Conservation (phyloP, 2,888 invertebrate species). For the Agrotis exclamationis region DNA sequence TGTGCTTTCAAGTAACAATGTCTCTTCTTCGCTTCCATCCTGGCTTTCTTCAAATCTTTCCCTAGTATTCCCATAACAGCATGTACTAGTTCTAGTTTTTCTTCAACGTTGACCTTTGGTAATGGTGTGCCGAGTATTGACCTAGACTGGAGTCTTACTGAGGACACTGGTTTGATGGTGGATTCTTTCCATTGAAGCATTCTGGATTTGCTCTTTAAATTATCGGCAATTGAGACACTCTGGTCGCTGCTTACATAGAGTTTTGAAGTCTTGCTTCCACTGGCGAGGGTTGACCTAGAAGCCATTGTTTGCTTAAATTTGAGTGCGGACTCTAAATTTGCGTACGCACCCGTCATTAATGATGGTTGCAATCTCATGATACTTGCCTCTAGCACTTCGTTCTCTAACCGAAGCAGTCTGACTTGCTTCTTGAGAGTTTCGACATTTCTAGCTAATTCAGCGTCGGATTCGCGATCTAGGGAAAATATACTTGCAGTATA, state of each 20-base stretch:
- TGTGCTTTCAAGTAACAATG: slow-evolving; percentile 85
- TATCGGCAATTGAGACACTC: neutral
- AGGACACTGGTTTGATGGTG: slow-evolving; percentile 24
- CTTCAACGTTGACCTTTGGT: slow-evolving; percentile 87
- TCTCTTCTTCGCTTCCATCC: slow-evolving; percentile 76
- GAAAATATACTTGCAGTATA: neutral
- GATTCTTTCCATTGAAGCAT: neutral
- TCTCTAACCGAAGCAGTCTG: slow-evolving; percentile 83
- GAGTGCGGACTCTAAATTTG: slow-evolving; percentile 56
- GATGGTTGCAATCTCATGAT: slow-evolving; percentile 85
- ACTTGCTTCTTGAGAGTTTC: slow-evolving; percentile 77
- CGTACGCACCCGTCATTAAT: slow-evolving; percentile 82
- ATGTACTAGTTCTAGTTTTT: slow-evolving; percentile 86
- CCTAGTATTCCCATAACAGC: slow-evolving; percentile 86
- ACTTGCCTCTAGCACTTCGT: slow-evolving; percentile 88
- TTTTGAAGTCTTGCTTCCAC: neutral
- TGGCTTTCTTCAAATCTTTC: slow-evolving; percentile 72
- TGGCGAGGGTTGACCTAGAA: neutral
- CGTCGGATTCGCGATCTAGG: slow-evolving; percentile 67
- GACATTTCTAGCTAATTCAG: slow-evolving; percentile 78
- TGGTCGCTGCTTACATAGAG: neutral
- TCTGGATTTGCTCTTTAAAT: neutral
- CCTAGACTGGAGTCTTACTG: slow-evolving; percentile 74
- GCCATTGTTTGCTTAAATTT: neutral
- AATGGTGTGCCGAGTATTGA: slow-evolving; percentile 78